Evolutionary conservation across 1,140 invertebrate genomes (phyloP), one percentile per base, ranked within the genome.

Genomic region (Apis laboriosa): DNA sequence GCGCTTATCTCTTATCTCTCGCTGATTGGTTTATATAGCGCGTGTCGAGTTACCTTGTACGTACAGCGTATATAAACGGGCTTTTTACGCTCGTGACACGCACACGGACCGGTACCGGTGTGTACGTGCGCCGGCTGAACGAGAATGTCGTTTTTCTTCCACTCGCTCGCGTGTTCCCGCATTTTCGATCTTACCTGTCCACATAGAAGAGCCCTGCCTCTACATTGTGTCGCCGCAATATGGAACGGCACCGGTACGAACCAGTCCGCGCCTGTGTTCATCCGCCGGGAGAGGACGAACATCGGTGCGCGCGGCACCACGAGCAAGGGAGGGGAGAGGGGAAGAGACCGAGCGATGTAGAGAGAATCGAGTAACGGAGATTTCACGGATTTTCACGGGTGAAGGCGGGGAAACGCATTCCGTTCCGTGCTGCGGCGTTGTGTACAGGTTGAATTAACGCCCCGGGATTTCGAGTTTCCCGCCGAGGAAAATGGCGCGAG

Each of bases 11-110:
- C 63, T 82, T 82, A 82, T 82, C 80, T 82, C 73, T 15, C 63
- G 73, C 34, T 49, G 80, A 82, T 82, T 82, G 80, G 80, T 82
- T 82, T 82, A 82, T 82, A 77, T 77, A 76, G 64, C 80, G 64
- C n/a, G 63, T 60, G 73, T 77, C 73, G 80, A 53, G 80, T 81
- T 76, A 76, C 80, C 80, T 76, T 76, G 80, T 81, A 67, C 73
- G 80, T 77, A 77, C 64, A 77, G 72, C 80, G 72, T 76, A 76
- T 76, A 77, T 76, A 77, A 82, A 77, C 72, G 80, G 80, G 72
- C 80, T 77, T 77, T 64, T 80, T 77, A 61, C 55, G 72, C 74
- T 60, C 73, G 79, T 77, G 73, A 67, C 73, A 58, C 74, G 80
- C 73, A 77, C 73, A 68, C 63, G n/a, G 43, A 19, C 55, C 73